Conservation (phyloP, 2,797 vertebrate species). For the Crocodylus rhombifer region DNA sequence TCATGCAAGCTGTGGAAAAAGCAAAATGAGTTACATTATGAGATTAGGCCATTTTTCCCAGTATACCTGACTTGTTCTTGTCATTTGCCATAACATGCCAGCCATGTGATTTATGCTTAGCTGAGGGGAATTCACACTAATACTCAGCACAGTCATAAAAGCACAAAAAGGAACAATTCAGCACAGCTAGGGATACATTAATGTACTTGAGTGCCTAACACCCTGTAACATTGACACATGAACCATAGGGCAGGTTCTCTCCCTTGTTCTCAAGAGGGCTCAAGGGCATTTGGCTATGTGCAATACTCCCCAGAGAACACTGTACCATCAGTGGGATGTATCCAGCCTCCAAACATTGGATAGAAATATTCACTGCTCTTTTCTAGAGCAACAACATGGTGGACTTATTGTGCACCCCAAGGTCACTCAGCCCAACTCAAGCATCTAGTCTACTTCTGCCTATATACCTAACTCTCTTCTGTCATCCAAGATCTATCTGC, state of each 20-base stretch:
- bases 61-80: not conserved
- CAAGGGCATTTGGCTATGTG: not conserved
- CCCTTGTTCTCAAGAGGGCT: not conserved
- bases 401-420: not conserved
- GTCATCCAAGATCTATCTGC: not conserved
- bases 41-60: not conserved
- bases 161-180: not conserved
- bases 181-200: not conserved
- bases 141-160: not conserved
- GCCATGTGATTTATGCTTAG: not conserved
- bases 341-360: too few relatives aligned
- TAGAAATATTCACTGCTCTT: not conserved
- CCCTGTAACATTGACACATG: not conserved
- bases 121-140: not conserved
- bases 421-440: not conserved
- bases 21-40: not conserved
- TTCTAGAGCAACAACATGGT: not conserved
- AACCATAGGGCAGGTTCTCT: not conserved
- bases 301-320: not conserved
- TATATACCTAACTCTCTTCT: not conserved
- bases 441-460: not conserved
- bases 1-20: constrained; percentile 1
- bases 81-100: not conserved
- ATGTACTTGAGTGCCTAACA: not conserved
- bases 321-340: not conserved